Evolutionary conservation across 2,797 vertebrate species (phyloP), one percentile per base, ranked within the genome.

Genomic region (Microhierax caerulescens): DNA sequence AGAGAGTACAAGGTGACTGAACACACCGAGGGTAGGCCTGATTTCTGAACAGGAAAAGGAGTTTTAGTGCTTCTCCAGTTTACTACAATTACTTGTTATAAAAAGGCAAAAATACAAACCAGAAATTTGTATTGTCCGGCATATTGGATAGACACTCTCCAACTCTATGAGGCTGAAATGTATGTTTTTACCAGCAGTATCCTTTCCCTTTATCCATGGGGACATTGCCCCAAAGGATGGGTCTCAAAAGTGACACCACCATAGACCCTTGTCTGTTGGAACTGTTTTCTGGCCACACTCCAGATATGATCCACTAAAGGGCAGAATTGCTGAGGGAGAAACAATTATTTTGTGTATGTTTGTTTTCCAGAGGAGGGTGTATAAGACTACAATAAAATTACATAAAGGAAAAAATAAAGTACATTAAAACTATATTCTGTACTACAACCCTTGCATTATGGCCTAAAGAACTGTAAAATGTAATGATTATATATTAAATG

Each of bases 11-110:
- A 61, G 37, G 36, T 45, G 28, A 39, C 17, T 53, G n/a, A 90
- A 39, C 2, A 18, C 1, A 0, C 22, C 34, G 22, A n/a, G 14
- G 19, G 5, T 21, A 63, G 9, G 4, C 17, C 7, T 75, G 10
- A 63, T 75, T 68, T 83, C 48, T 68, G 15, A 79, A 64, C 2
- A 76, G 25, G 6, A 50, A 68, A 59, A 48, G 8, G 7, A 73
- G 60, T 7, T 79, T 70, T 21, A 39, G 12, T 65, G 20, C 36
- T 81, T 78, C 47, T 78, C 13, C 25, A 70, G 3, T 32, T 83
- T 50, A 51, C 10, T 22, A 7, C 15, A 67, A 63, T 45, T 41
- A 12, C 6, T 69, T 59, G 7, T 41, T 80, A 28, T 32, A 45
- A 88, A 69, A 5, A 30, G 30, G 14, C 10, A 45, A 85, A 85